Percentiles rank a stretch among this genome's conserved stretches.
phyloP scores from a whole-genome alignment of 2,888 invertebrate species.

The Meghimatium bilineatum region DNA sequence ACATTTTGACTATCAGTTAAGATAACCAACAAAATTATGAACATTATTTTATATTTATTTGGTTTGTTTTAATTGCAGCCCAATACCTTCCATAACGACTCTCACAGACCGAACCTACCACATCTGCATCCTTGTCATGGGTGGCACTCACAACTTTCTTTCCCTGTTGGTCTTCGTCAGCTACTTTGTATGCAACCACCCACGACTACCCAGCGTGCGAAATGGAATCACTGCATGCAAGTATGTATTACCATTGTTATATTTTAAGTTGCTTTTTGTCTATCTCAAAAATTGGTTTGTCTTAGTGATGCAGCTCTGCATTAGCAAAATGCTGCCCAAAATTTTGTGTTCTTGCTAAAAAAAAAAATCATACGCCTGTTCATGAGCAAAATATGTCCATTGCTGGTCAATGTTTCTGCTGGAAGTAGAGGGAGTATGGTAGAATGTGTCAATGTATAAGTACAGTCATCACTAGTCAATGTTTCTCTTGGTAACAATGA shows the following conservation, averaged over 20 bases:
- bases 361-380: too few species aligned
- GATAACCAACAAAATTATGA: not conserved
- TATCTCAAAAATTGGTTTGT: not conserved
- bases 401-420: too few species aligned
- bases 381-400: too few species aligned
- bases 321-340: too few species aligned
- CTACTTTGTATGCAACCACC: slow-evolving; percentile 76
- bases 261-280: not conserved
- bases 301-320: too few species aligned
- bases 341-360: too few species aligned
- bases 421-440: too few species aligned
- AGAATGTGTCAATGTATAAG: too few species aligned
- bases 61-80: slow-evolving; percentile 57
- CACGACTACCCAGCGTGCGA: slow-evolving; percentile 69
- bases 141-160: slow-evolving; percentile 73
- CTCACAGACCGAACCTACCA: slow-evolving; percentile 62
- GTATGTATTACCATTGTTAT: slow-evolving; percentile 52
- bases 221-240: slow-evolving; percentile 58
- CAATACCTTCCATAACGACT: slow-evolving; percentile 63
- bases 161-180: slow-evolving; percentile 73
- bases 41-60: not conserved
- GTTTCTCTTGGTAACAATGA: too few species aligned
- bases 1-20: too few species aligned
- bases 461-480: too few species aligned
- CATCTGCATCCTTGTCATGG: slow-evolving; percentile 68